These are phyloP conservation scores for Capitella teleta DNA, from an alignment of 1,140 invertebrate species.

Conservation along the genomic window DNA sequence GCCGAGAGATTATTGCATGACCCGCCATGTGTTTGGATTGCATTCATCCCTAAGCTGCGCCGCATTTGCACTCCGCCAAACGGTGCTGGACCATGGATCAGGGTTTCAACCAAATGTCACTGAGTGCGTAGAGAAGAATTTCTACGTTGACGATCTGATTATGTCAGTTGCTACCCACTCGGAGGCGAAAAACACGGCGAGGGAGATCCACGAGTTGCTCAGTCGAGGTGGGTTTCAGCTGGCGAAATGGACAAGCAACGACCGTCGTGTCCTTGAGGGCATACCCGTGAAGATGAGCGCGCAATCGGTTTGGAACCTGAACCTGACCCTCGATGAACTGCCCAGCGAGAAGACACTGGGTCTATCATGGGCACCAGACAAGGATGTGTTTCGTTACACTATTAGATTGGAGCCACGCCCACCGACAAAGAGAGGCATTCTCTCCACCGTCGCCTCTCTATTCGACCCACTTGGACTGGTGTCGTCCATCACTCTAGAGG, in stretches of 20 bases:
- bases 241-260: background rate
- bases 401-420: background rate
- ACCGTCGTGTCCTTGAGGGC: background rate
- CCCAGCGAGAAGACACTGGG: constrained; percentile 3
- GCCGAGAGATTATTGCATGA: background rate
- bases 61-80: constrained; percentile 6
- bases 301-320: background rate
- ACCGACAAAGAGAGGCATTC: constrained; percentile 6
- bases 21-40: constrained; percentile 12
- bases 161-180: background rate
- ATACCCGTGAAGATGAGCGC: background rate
- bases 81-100: background rate
- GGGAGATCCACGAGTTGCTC: background rate
- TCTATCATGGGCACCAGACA: constrained; percentile 1
- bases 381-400: constrained; percentile 6
- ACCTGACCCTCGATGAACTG: background rate
- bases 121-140: background rate
- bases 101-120: constrained; percentile 3
- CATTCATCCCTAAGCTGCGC: constrained; percentile 13
- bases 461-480: constrained; percentile 19
- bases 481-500: constrained; percentile 2
- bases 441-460: constrained; percentile 8
- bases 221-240: background rate
- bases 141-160: constrained; percentile 3
- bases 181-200: background rate